A percentile compares a stretch with the other conserved stretches of the same genome.
Conservation (phyloP, 2,797 vertebrate genomes). For the Melanotaenia boesemani region DNA sequence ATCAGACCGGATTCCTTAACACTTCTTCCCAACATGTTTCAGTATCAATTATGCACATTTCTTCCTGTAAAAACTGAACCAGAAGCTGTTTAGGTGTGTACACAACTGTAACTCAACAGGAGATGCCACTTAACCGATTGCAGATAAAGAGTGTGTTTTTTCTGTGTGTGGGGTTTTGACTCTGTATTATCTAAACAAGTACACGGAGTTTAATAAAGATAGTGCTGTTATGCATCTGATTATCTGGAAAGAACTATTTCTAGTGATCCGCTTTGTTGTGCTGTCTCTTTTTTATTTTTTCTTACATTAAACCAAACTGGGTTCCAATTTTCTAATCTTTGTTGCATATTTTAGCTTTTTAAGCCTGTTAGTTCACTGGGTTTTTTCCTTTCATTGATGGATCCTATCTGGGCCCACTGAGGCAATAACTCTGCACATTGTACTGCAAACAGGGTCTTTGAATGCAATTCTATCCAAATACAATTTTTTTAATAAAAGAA, state of each 20-base stretch:
- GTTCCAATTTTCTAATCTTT: no score
- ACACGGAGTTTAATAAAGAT: background rate
- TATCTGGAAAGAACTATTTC: background rate
- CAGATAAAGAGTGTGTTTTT: background rate
- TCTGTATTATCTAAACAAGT: background rate
- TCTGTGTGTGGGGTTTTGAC: background rate
- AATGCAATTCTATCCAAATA: background rate
- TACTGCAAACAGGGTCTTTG: background rate
- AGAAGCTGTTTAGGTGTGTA: background rate
- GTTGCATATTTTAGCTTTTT: no score
- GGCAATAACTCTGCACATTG: background rate
- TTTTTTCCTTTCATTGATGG: background rate
- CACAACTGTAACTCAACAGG: background rate
- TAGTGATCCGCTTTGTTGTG: background rate
- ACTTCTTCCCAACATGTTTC: background rate
- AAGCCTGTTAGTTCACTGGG: background rate
- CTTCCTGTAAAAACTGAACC: background rate
- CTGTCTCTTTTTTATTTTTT: background rate
- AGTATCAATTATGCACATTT: no score
- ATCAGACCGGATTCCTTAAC: slow-evolving; percentile 8
- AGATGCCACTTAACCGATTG: background rate
- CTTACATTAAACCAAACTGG: background rate
- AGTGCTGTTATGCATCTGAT: background rate
- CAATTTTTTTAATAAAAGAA: background rate
- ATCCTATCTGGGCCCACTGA: background rate